phyloP scores from a whole-genome alignment of 2,113 vertebrate species.

The Corythaixoides concolor region DNA sequence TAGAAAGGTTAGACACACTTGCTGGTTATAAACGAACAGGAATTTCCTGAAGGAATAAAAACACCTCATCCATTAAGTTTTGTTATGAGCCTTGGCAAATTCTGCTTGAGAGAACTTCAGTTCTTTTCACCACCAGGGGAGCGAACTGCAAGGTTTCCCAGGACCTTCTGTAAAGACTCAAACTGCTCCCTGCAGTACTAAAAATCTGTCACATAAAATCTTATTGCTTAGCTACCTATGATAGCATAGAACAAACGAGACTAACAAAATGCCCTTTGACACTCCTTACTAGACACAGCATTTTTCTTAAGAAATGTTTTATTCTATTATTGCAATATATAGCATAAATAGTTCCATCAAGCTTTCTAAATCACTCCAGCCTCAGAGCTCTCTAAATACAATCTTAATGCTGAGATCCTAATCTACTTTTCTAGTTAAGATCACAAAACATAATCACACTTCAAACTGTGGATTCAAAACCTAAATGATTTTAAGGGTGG shows the following conservation, averaged over 20 bases:
- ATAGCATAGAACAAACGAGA: background rate
- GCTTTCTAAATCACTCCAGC: background rate
- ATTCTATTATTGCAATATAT: background rate
- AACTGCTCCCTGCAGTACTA: background rate
- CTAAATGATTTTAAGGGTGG: background rate
- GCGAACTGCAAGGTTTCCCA: background rate
- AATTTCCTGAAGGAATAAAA: background rate
- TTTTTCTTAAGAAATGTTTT: background rate
- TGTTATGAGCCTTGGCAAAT: background rate
- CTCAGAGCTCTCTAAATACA: background rate
- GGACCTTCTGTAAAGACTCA: background rate
- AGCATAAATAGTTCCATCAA: background rate
- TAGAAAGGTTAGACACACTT: background rate
- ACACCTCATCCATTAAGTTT: background rate
- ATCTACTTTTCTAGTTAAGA: background rate
- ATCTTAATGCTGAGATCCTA: background rate
- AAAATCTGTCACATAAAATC: background rate
- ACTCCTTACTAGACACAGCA: background rate
- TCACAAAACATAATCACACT: background rate
- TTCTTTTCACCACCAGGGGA: background rate
- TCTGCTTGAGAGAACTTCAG: background rate
- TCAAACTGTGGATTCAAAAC: background rate
- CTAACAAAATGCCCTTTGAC: background rate
- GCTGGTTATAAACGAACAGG: background rate
- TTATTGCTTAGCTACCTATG: background rate